Base-by-base conservation (phyloP, 2,888 invertebrate species). In the Pterostichus madidus region DNA sequence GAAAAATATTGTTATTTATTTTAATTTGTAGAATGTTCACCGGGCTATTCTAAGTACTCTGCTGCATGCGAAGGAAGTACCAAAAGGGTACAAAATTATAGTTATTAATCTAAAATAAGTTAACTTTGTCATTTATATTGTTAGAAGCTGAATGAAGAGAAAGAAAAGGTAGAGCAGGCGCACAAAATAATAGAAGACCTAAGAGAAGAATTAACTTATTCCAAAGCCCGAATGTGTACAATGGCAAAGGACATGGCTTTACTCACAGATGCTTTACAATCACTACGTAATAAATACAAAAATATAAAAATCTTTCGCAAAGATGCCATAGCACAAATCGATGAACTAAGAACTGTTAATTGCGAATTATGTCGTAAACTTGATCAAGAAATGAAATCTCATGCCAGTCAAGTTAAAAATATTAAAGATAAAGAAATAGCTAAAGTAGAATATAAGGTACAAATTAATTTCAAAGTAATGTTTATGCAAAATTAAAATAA, bases 241-340 rank as follows among this genome's bases (percentile, higher is more conserved):
- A 81, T 81, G 80, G 80, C 80, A 4, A 73, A 81, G 73, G 80
- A 81, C 11, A 73, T 81, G 80, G 39, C 52, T 2, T 10, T 53
- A 13, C 53, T 81, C 10, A 81, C 73, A n/a, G 73, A 81, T 15
- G 73, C 73, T 2, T 56, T 81, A 56, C 73, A 81, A 81, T 13
- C 44, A 6, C 4, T 81, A 10, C 73, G 80, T 5, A 56, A 10
- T n/a, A 81, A 81, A 56, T 81, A 81, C 24, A 81, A 81, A 73
- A 73, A 39, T 44, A 53, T 73, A 3, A 81, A 81, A 44, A 10
- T 44, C 5, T 56, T 53, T 8, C 73, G 73, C 1, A 81, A 81
- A 56, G 80, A 81, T n/a, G 59, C 71, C 7, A 24, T 44, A 1
- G 10, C 8, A n/a, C 56, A 81, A 73, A 73, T 81, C 24, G 59